Evolutionary conservation across 1,140 invertebrate species (phyloP).

Genomic region (Drosophila melanica): DNA sequence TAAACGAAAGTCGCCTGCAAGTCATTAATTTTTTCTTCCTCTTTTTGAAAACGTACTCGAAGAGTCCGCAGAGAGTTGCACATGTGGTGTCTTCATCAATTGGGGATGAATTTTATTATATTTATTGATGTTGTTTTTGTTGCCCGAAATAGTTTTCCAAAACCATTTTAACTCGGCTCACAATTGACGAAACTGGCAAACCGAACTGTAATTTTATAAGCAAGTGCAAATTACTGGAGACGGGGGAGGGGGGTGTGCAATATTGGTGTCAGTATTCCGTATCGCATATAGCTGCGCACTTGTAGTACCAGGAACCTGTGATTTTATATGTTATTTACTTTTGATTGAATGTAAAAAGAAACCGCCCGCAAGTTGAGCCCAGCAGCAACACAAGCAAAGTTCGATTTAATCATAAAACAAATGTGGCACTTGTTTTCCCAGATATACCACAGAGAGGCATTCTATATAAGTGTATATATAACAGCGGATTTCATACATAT

Average conservation of each 20-base stretch:
- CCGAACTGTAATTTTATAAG: background rate
- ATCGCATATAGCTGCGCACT: slow-evolving; percentile 32
- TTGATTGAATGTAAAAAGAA: slow-evolving; percentile 59
- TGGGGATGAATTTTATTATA: background rate
- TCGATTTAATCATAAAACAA: slow-evolving; percentile 54
- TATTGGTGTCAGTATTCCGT: slow-evolving; percentile 19
- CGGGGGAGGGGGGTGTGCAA: background rate
- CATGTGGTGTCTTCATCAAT: slow-evolving; percentile 34
- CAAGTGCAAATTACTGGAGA: slow-evolving; percentile 12
- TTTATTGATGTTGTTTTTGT: background rate
- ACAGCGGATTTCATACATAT: background rate
- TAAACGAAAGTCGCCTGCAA: slow-evolving; percentile 40
- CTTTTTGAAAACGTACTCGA: too few relatives aligned
- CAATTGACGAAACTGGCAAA: background rate
- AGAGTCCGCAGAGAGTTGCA: background rate
- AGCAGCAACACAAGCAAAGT: slow-evolving; percentile 18
- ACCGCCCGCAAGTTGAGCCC: slow-evolving; percentile 38
- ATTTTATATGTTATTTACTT: slow-evolving; percentile 44
- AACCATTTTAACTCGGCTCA: background rate
- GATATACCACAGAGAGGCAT: slow-evolving; percentile 16
- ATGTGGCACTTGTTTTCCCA: slow-evolving; percentile 45
- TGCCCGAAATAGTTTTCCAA: background rate
- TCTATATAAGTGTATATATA: slow-evolving; percentile 5
- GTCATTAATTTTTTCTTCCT: slow-evolving; percentile 55
- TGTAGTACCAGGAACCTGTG: slow-evolving; percentile 45